Base-by-base conservation (phyloP, 2,797 vertebrate species). In the Pangasius macronema region DNA sequence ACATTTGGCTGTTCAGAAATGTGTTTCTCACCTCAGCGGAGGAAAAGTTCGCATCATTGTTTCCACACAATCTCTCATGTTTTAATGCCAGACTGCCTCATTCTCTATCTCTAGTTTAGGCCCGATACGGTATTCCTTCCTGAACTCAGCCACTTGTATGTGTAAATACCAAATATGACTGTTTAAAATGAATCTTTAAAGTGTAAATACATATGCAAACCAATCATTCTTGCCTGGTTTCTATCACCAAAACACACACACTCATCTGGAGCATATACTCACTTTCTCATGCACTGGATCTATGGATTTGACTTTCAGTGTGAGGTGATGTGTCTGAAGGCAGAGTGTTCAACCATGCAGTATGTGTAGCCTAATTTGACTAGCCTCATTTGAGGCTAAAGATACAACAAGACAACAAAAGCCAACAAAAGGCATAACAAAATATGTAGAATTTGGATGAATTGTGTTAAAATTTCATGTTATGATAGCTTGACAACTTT, bases 1-100 rank as follows among this genome's bases (percentile, higher is more conserved):
- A 89, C 86, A 86, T 87, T 87, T 87, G 89, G 87, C 81, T 87
- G 86, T 88, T 86, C 79, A 87, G 83, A 87, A 88, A 63, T 87
- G 86, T 82, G 55, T 88, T 90, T 87, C 87, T 87, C 89, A 87
- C 84, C 87, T 88, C 88, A 59, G 87, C 72, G 24, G 61, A 79
- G 59, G 42, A 81, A 77, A 14, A 24, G 87, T 81, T 65, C 75
- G 53, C 55, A 18, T 84, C 53, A 75, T 86, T 55, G 82, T 87
- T 87, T 87, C 59, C 75, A 76, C 57, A 84, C 61, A 87, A 87
- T 87, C 82, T 86, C 59, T 85, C 55, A 42, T 83, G 73, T 88
- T 73, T 77, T 87, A 83, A 73, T 72, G 55, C 76, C 49, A 85
- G 70, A 84, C 75, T 84, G 77, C 68, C 33, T 67, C 63, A 68